A percentile compares a stretch with the other conserved stretches of the same genome.
Conservation (phyloP, 2,888 invertebrate species). For the Dermolepida albohirtum region DNA sequence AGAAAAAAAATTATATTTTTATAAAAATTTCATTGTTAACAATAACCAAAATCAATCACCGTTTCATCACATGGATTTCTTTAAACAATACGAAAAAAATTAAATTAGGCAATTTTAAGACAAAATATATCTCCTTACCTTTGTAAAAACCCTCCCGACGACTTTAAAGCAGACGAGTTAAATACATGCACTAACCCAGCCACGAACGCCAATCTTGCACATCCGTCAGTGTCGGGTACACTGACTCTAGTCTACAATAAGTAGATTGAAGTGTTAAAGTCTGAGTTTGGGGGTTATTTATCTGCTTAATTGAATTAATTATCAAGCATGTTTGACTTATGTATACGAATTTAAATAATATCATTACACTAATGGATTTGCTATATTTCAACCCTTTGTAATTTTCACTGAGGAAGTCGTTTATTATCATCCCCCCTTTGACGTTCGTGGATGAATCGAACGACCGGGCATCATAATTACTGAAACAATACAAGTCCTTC, state of each 20-base stretch:
- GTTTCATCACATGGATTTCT: too few species aligned
- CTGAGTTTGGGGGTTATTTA: slow-evolving; percentile 32
- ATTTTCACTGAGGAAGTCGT: slow-evolving; percentile 19
- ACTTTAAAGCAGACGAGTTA: neutral
- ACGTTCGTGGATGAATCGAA: slow-evolving; percentile 12
- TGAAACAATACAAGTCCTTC: slow-evolving; percentile 33
- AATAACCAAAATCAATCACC: too few species aligned
- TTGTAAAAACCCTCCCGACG: neutral
- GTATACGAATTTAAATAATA: slow-evolving; percentile 31
- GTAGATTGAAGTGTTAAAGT: slow-evolving; percentile 35
- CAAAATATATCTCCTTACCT: slow-evolving; percentile 21
- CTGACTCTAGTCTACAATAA: slow-evolving; percentile 27
- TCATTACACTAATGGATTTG: slow-evolving; percentile 36
- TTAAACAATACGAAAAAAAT: too few species aligned
- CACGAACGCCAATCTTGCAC: slow-evolving; percentile 32
- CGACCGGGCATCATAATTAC: slow-evolving; percentile 23
- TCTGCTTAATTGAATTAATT: slow-evolving; percentile 37
- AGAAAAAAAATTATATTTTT: too few species aligned
- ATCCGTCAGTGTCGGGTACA: slow-evolving; percentile 32
- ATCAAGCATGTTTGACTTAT: slow-evolving; percentile 27
- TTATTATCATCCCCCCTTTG: slow-evolving; percentile 34
- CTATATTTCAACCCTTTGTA: slow-evolving; percentile 36
- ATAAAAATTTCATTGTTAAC: too few species aligned
- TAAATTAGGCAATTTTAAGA: neutral
- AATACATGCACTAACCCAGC: slow-evolving; percentile 16